Percentiles rank a stretch among this genome's conserved stretches.
phyloP scores from a whole-genome alignment of 2,113 vertebrate species.

The Podiceps cristatus region DNA sequence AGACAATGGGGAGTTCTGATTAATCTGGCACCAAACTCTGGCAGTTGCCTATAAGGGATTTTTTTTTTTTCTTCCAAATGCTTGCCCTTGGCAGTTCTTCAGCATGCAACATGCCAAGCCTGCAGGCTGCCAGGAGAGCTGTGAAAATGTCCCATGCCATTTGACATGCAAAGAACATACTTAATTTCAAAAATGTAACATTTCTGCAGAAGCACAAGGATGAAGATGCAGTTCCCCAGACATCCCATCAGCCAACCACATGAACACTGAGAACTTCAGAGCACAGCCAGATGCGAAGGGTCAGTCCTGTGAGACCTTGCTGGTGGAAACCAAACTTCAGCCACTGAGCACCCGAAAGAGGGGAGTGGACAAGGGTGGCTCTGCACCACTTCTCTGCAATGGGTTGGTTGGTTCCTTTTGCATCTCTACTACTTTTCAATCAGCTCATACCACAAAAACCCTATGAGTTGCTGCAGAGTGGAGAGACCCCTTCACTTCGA shows the following conservation, averaged over 20 bases:
- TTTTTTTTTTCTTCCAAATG: not conserved
- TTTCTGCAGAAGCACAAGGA: not conserved
- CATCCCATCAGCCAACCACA: not conserved
- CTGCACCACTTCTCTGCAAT: not conserved
- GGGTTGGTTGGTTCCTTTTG: not conserved
- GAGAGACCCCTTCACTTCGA: not conserved
- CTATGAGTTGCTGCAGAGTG: not conserved
- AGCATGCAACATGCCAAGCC: not conserved
- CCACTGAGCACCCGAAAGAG: not conserved
- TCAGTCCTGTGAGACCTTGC: accelerated
- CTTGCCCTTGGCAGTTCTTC: slow-evolving; percentile 22
- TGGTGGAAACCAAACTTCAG: not conserved
- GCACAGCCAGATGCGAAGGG: not conserved
- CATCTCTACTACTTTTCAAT: not conserved
- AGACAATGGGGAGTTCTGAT: slow-evolving; percentile 58
- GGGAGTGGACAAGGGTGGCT: not conserved
- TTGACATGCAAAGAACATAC: slow-evolving; percentile 5
- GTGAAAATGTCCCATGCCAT: not conserved
- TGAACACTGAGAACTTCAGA: not conserved
- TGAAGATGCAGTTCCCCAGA: not conserved
- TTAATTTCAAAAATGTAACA: not conserved
- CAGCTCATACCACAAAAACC: not conserved
- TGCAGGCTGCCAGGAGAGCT: slow-evolving; percentile 20
- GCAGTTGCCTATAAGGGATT: slow-evolving; percentile 5
- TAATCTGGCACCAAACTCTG: slow-evolving; percentile 59